These are phyloP conservation scores for Hylaea fasciaria DNA, from an alignment of 2,888 invertebrate genomes.

Conservation along the genomic window DNA sequence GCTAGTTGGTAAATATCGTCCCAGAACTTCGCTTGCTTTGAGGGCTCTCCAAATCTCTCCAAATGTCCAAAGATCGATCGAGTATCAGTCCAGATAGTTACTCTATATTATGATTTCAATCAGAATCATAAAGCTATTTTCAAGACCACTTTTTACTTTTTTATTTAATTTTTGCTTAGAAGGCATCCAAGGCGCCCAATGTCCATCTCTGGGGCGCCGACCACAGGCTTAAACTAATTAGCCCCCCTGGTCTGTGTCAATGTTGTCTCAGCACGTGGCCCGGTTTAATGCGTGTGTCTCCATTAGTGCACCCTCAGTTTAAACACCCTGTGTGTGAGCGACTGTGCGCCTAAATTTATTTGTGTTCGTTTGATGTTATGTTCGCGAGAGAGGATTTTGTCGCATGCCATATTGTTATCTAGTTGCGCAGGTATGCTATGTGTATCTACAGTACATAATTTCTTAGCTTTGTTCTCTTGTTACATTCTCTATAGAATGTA, in stretches of 20 bases:
- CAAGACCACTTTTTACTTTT: too few relatives aligned
- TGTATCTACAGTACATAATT: too few relatives aligned
- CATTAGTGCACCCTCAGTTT: conserved; percentile 80
- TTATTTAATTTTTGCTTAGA: too few relatives aligned
- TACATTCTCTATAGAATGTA: too few relatives aligned
- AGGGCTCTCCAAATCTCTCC: neutral
- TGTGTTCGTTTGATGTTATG: conserved; percentile 67
- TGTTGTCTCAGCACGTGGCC: conserved; percentile 78
- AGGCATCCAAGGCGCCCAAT: conserved; percentile 19
- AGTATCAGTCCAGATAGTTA: too few relatives aligned
- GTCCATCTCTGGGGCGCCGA: conserved; percentile 58
- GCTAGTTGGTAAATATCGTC: too few relatives aligned
- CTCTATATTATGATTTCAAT: neutral
- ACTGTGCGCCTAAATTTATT: conserved; percentile 82
- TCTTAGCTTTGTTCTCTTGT: too few relatives aligned
- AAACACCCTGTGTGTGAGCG: conserved; percentile 73
- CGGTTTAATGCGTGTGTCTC: conserved; percentile 83
- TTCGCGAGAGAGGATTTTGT: conserved; percentile 46
- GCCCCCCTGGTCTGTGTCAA: conserved; percentile 79
- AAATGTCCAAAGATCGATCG: too few relatives aligned
- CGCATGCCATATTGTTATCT: conserved; percentile 19
- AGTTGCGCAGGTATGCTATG: conserved; percentile 15
- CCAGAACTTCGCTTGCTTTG: too few relatives aligned
- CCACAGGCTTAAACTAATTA: conserved; percentile 83
- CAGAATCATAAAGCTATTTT: too few relatives aligned